phyloP scores from a whole-genome alignment of 2,797 vertebrate genomes.

The Enteromius paludinosus region DNA sequence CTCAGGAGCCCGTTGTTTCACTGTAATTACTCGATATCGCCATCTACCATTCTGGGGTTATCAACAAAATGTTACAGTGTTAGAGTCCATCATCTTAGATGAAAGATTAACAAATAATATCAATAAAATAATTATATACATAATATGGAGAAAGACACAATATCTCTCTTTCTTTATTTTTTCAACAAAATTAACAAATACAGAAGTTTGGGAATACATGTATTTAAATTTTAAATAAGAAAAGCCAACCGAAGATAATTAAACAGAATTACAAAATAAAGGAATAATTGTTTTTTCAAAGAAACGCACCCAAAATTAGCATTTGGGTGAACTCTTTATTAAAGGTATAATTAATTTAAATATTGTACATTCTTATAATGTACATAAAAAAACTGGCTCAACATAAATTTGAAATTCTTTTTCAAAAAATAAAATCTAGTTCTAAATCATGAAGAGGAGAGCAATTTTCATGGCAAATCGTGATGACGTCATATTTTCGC shows the following conservation, averaged over 20 bases:
- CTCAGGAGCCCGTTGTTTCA: neutral
- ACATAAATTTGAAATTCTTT: no score
- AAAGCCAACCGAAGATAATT: neutral
- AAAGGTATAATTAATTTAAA: neutral
- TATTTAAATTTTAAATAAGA: neutral
- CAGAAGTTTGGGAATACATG: neutral
- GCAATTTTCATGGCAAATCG: no score
- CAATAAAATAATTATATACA: neutral
- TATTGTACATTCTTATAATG: no score
- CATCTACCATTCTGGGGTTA: slow-evolving; percentile 22
- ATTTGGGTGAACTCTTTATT: neutral
- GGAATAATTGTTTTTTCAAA: neutral
- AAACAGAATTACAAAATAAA: neutral
- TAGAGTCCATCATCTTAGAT: neutral
- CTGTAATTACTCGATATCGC: slow-evolving; percentile 7
- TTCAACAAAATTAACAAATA: neutral
- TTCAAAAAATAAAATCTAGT: no score
- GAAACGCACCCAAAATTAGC: neutral
- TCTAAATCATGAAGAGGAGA: no score
- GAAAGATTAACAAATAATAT: neutral
- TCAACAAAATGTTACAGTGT: no score
- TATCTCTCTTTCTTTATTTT: no score
- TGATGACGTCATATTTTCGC: slow-evolving; percentile 47
- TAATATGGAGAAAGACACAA: neutral
- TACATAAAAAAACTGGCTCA: no score